phyloP scores from a whole-genome alignment of 2,113 vertebrate species.

The Rhea pennata region DNA sequence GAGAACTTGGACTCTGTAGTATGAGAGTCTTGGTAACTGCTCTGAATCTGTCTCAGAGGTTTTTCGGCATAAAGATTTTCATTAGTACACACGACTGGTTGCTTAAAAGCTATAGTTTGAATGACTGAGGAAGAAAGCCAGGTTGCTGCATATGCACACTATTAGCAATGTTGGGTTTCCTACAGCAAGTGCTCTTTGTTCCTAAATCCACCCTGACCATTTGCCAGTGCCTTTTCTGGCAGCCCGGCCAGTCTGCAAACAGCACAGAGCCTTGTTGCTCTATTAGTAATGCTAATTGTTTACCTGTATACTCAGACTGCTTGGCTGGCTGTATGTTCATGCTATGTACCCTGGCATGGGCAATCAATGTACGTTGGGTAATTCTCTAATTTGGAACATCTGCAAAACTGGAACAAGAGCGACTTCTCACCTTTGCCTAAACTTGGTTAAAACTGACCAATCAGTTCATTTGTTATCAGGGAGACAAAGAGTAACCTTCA shows the following conservation, averaged over 20 bases:
- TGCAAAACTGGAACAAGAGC: background rate
- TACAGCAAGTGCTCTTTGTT: background rate
- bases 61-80: background rate
- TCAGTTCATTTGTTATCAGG: background rate
- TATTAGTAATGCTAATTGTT: background rate
- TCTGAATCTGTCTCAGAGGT: background rate
- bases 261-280: background rate
- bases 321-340: fast-evolving
- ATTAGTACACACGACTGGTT: background rate
- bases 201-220: background rate
- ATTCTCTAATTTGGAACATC: background rate
- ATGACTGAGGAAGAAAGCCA: background rate
- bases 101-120: background rate
- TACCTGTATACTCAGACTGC: background rate
- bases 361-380: background rate
- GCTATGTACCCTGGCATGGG: background rate
- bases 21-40: background rate
- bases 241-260: background rate
- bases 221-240: background rate
- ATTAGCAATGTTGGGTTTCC: background rate
- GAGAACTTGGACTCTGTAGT: background rate
- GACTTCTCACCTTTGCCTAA: background rate
- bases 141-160: background rate
- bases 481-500: background rate
- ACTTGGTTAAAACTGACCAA: background rate